Conservation (phyloP, 53 echinoderm and acorn worm species). For the Paelopatides confundens region DNA sequence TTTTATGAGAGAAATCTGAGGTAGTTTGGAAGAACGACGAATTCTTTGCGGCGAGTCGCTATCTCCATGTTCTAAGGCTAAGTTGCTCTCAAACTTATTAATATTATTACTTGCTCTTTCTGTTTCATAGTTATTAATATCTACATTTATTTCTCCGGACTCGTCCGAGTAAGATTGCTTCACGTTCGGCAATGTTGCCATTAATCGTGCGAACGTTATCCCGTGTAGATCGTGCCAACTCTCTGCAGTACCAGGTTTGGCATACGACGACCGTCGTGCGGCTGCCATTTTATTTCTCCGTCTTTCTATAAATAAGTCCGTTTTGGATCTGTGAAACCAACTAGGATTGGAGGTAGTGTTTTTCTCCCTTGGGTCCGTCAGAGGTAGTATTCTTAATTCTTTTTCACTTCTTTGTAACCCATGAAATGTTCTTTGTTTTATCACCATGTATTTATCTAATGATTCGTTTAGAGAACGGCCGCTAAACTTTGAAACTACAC, state of each 20-base stretch:
- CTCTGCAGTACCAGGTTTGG: background rate
- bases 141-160: background rate
- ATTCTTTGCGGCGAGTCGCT: background rate
- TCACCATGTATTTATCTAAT: slow-evolving; percentile 93
- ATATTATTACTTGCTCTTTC: background rate
- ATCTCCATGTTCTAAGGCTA: background rate
- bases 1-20: slow-evolving; percentile 72
- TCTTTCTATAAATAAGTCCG: slow-evolving; percentile 93
- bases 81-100: background rate
- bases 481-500: slow-evolving; percentile 7
- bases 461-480: slow-evolving; percentile 82
- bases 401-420: slow-evolving; percentile 77
- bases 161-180: background rate
- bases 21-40: slow-evolving; percentile 60
- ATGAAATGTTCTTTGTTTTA: slow-evolving; percentile 89
- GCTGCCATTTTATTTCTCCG: slow-evolving; percentile 66
- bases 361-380: slow-evolving; percentile 84
- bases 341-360: slow-evolving; percentile 55
- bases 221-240: slow-evolving; percentile 67
- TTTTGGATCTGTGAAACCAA: slow-evolving; percentile 96
- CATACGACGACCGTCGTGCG: slow-evolving; percentile 35
- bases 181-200: slow-evolving; percentile 72
- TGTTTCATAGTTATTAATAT: background rate
- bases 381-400: slow-evolving; percentile 75
- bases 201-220: slow-evolving; percentile 82